Conservation (phyloP, 2,888 invertebrate genomes). For the Autographa pulchrina region DNA sequence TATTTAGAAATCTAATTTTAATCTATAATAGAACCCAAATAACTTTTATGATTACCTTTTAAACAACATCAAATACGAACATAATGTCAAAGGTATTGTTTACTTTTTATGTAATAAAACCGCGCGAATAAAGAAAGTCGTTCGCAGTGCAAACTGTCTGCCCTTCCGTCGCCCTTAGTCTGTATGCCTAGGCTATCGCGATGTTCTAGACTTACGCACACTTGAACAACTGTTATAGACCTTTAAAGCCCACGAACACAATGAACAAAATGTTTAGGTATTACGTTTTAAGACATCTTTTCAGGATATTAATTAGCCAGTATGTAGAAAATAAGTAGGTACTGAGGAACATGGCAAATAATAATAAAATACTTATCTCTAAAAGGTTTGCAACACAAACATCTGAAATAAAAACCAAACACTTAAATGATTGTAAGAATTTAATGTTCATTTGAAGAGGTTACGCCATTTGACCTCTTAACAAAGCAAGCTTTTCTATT, state of each 20-base stretch:
- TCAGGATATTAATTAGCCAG: too few relatives aligned
- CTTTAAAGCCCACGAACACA: slow-evolving; percentile 46
- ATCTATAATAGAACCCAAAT: not conserved
- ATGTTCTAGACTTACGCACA: slow-evolving; percentile 48
- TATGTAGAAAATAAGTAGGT: too few relatives aligned
- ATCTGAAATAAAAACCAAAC: not conserved
- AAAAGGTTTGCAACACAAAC: too few relatives aligned
- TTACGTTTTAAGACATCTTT: too few relatives aligned
- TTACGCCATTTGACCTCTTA: slow-evolving; percentile 52
- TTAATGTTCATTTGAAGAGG: slow-evolving; percentile 31
- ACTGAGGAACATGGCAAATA: too few relatives aligned
- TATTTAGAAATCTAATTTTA: not conserved
- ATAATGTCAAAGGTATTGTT: slow-evolving; percentile 29
- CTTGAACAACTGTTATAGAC: slow-evolving; percentile 25
- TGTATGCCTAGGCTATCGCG: slow-evolving; percentile 58
- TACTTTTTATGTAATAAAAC: slow-evolving; percentile 40
- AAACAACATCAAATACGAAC: not conserved
- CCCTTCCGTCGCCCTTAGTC: slow-evolving; percentile 76
- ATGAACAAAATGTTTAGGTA: slow-evolving; percentile 32
- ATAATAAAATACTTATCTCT: too few relatives aligned
- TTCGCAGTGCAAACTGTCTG: slow-evolving; percentile 69
- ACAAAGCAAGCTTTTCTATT: slow-evolving; percentile 56
- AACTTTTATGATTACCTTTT: not conserved
- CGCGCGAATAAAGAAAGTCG: slow-evolving; percentile 41
- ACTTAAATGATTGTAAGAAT: not conserved